phyloP scores from a whole-genome alignment of 2,113 vertebrate species.

The Antigone vipio region DNA sequence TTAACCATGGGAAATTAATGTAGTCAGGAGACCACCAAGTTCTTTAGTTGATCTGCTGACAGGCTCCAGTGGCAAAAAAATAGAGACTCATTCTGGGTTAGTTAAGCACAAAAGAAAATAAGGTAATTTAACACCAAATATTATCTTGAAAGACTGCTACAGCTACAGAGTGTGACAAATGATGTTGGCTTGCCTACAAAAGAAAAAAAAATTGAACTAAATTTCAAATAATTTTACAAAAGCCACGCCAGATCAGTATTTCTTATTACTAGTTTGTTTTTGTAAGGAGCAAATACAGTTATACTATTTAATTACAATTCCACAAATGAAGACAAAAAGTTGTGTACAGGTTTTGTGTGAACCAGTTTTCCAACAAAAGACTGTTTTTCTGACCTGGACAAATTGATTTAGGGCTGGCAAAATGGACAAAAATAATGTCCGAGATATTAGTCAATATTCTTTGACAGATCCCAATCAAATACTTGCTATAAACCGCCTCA shows the following conservation, averaged over 20 bases:
- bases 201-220: background rate
- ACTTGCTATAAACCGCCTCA: background rate
- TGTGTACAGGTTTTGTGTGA: background rate
- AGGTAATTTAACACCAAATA: background rate
- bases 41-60: background rate
- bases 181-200: background rate
- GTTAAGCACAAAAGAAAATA: background rate
- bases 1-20: background rate
- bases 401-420: background rate
- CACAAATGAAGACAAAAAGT: background rate
- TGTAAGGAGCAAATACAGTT: background rate
- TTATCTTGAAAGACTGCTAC: constrained; percentile 22
- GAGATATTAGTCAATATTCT: background rate
- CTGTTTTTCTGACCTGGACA: background rate
- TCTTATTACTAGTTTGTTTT: background rate
- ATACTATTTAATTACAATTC: background rate
- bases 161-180: background rate
- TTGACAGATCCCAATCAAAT: background rate
- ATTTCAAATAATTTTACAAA: background rate
- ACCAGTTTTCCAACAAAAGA: background rate
- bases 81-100: background rate
- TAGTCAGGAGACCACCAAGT: background rate
- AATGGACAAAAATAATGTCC: background rate
- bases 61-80: background rate
- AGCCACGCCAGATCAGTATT: background rate